These are phyloP conservation scores for Rhamphomyia laevipes DNA, from an alignment of 2,888 invertebrate species.

Conservation along the genomic window DNA sequence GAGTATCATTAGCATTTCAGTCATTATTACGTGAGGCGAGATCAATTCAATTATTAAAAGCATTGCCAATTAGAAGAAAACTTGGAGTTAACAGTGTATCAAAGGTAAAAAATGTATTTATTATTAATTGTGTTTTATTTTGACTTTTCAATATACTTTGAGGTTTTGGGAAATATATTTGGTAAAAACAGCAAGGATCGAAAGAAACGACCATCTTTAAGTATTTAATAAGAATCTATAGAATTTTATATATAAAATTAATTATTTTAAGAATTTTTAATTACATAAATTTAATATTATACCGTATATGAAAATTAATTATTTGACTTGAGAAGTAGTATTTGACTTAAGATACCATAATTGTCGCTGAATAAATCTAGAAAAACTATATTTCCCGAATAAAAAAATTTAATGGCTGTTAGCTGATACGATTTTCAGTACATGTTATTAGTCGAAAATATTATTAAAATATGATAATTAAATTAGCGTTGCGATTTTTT, in stretches of 20 bases:
- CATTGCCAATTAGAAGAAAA: conserved; percentile 57
- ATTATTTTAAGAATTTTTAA: too few species aligned
- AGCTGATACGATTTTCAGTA: too few species aligned
- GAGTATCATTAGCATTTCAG: conserved; percentile 69
- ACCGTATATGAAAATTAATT: too few species aligned
- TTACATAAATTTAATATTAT: too few species aligned
- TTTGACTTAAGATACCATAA: too few species aligned
- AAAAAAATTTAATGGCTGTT: too few species aligned
- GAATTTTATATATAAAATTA: neutral
- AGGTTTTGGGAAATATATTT: conserved; percentile 63
- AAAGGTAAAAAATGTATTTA: conserved; percentile 40
- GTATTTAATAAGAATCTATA: conserved; percentile 48
- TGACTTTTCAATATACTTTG: conserved; percentile 19
- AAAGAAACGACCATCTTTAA: conserved; percentile 65
- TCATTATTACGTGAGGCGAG: conserved; percentile 63
- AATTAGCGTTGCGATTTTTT: too few species aligned
- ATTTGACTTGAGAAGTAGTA: too few species aligned
- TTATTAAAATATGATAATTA: too few species aligned
- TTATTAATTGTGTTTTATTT: neutral
- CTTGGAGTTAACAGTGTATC: conserved; percentile 67
- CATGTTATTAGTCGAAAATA: too few species aligned
- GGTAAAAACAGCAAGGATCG: conserved; percentile 66
- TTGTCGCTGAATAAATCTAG: too few species aligned
- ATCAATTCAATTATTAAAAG: conserved; percentile 56
- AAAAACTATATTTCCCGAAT: too few species aligned